Evolutionary conservation across 2,797 vertebrate species (phyloP), one percentile per base, ranked within the genome.

Genomic region (Coranthus polyacanthus): DNA sequence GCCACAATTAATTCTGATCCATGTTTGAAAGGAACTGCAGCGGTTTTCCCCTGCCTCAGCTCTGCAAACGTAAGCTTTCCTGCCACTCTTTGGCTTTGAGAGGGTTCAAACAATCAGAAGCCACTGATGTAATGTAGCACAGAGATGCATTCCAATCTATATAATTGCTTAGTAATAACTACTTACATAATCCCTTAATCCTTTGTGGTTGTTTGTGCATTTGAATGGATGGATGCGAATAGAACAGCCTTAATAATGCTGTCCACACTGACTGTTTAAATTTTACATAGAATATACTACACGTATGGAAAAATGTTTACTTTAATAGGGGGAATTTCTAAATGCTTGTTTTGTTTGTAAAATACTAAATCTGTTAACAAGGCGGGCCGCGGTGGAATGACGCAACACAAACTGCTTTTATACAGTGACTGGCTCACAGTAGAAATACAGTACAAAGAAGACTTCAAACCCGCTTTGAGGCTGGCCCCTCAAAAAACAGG

Each of bases 401-500:
- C 12, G 26, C n/a, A 57, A 72, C 36, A 53, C 21, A 45, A 69
- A 61, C 45, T 61, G 66, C 55, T 76, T 79, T 74, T 29, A 60
- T 46, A 55, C 63, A 52, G 79, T 81, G 75, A 69, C 85, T 78
- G 82, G 79, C 67, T 89, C 82, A 83, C 81, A 61, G 58, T 55
- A 66, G 63, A 61, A 72, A 63, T 22, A 72, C 21, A 41, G 38
- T 21, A 38, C n/a, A 52, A 55, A 47, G 34, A 45, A 51, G 41
- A 75, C 18, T 69, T 52, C 16, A 74, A 62, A 47, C 10, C 45
- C 38, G 43, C 36, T 79, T 82, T 86, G 88, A 88, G 90, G 90
- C 91, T 86, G 87, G 89, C 55, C 74, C 89, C 85, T 93, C 85
- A 84, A 85, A n/a, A 24, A 72, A 72, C 34, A 5, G 66, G 62